phyloP scores from a whole-genome alignment of 1,140 invertebrate species.

The Drosophila kanapiae region DNA sequence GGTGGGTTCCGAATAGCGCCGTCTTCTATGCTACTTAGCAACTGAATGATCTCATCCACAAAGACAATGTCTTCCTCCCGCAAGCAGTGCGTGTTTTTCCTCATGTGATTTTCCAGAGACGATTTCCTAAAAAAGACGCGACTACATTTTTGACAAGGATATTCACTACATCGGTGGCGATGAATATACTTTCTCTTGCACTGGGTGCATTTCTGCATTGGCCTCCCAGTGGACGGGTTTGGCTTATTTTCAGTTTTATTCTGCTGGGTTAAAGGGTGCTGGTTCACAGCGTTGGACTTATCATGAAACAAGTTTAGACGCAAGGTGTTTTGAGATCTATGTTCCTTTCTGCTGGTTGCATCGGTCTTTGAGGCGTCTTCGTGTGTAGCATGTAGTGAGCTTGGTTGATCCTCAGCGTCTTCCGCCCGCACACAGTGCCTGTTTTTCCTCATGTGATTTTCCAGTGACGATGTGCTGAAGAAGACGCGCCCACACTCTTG shows the following conservation, averaged over 20 bases:
- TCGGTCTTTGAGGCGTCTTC: not conserved
- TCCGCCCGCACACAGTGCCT: not conserved
- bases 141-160: not conserved
- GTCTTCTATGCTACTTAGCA: constrained; percentile 32
- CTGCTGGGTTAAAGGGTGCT: not conserved
- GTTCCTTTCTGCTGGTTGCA: too few relatives aligned
- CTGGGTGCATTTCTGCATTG: not conserved
- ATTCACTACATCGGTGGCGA: not conserved
- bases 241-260: constrained; percentile 1
- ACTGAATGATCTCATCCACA: constrained; percentile 40
- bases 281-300: not conserved
- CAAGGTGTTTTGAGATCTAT: not conserved
- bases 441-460: not conserved
- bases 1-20: constrained; percentile 17
- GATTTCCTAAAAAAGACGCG: not conserved
- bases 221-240: not conserved
- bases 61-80: constrained; percentile 8
- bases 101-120: not conserved
- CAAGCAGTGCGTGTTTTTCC: not conserved
- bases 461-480: not conserved
- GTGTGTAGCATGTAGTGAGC: not conserved
- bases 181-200: constrained; percentile 13
- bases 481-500: not conserved
- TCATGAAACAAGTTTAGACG: not conserved
- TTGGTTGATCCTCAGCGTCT: too few relatives aligned